Evolutionary conservation across 2,113 vertebrate genomes (phyloP).

Genomic region (western clawed frog (Xenopus tropicalis)): DNA sequence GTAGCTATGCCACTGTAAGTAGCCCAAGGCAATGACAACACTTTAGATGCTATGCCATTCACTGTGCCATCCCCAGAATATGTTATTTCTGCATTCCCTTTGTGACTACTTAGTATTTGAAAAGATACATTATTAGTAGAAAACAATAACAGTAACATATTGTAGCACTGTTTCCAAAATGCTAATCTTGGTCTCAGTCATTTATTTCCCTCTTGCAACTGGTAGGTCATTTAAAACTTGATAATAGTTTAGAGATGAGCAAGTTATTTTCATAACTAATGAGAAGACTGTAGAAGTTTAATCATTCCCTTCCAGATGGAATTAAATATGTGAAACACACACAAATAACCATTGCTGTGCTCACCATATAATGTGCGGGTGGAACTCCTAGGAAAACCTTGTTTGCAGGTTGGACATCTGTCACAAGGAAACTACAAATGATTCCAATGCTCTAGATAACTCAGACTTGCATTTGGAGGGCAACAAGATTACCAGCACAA

Average conservation of each 20-base stretch:
- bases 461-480: too few relatives aligned
- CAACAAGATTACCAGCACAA: too few relatives aligned
- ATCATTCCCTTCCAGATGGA: conserved; percentile 63
- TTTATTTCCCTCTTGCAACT: conserved; percentile 54
- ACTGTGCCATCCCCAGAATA: conserved; percentile 34
- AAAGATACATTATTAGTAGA: conserved; percentile 26
- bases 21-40: too few relatives aligned
- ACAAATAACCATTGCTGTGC: too few relatives aligned
- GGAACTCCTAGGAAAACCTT: too few relatives aligned
- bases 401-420: too few relatives aligned
- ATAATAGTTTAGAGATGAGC: conserved; percentile 60
- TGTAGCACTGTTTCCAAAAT: conserved; percentile 47
- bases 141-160: conserved; percentile 1
- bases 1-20: too few relatives aligned
- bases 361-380: too few relatives aligned
- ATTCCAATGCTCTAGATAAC: too few relatives aligned
- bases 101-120: conserved; percentile 44
- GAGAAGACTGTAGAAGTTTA: conserved; percentile 51
- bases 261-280: conserved; percentile 65
- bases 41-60: too few relatives aligned
- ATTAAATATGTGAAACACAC: too few relatives aligned
- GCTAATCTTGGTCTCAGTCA: conserved; percentile 48
- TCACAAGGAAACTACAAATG: too few relatives aligned
- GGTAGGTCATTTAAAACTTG: conserved; percentile 62
- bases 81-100: conserved; percentile 33